Evolutionary conservation across 2,797 vertebrate genomes (phyloP), one percentile per base, ranked within the genome.

Genomic region (Gymnopithys bicolor): DNA sequence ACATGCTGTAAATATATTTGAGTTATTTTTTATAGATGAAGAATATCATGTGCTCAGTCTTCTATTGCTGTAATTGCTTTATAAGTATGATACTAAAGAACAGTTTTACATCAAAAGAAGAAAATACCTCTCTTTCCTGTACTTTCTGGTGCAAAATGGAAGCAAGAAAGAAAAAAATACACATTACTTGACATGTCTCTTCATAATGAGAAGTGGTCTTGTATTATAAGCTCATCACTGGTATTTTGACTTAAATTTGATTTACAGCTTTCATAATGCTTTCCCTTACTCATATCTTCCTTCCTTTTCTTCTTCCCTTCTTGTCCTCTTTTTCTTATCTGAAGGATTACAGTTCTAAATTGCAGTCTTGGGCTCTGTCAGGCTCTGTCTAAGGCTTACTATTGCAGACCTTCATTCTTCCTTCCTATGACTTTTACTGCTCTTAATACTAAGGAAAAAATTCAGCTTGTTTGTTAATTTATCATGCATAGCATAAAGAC

Each of bases 161-260:
- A 87, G 13, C 21, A 56, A 55, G 16, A 37, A 82, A 66, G 30
- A 43, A 43, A 43, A 84, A 89, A 78, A 14, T 80, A 6, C 39
- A 28, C 5, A 3, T 46, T 80, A 7, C 16, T 52, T 66, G 43
- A 62, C 18, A 92, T 49, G 11, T 45, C 17, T 68, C 43, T 18
- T 64, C 19, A n/a, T 51, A 80, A 83, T 64, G 46, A 79, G 24
- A 48, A 48, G 55, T 37, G 39, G 3, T 25, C 35, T 32, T 91
- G 63, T 66, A 67, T 52, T 81, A n/a, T 28, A 64, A 53, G 63
- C 3, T 30, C 41, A 73, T 85, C 64, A 73, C 14, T 87, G 16
- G 18, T 84, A n/a, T 73, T 45, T 46, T 89, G 62, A 55, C 30
- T 93, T 68, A 59, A 94, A 77, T 95, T 86, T 89, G 41, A 53